These are phyloP conservation scores for Trichechus manatus DNA, from an alignment of 2,113 vertebrate genomes.

Conservation along the genomic window DNA sequence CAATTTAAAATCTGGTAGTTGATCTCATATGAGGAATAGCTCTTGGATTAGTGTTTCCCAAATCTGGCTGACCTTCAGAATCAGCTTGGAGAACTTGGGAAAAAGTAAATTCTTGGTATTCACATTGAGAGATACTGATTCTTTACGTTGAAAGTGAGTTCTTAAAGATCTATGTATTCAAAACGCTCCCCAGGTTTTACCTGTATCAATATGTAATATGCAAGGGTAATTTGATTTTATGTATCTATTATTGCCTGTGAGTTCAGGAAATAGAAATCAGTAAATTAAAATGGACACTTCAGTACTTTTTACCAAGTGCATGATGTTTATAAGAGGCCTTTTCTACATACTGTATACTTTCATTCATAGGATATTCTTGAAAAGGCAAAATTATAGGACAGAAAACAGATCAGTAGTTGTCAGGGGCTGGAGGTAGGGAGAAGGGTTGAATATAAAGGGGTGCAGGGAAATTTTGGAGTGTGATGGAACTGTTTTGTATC, in stretches of 20 bases:
- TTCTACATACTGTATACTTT: background rate
- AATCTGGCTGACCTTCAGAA: slow-evolving; percentile 19
- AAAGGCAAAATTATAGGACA: background rate
- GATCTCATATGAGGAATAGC: background rate
- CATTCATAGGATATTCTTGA: background rate
- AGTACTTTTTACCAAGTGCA: background rate
- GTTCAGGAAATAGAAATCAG: slow-evolving; percentile 46
- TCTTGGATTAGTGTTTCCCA: background rate
- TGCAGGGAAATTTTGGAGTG: too few relatives aligned
- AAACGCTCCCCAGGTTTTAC: background rate
- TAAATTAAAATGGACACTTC: background rate
- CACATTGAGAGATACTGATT: slow-evolving; percentile 8
- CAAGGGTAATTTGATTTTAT: slow-evolving; percentile 50
- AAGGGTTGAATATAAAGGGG: background rate
- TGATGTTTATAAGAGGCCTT: slow-evolving; percentile 7
- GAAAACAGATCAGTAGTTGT: background rate
- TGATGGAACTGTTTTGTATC: background rate
- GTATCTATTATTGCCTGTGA: slow-evolving; percentile 11
- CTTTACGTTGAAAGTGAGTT: background rate
- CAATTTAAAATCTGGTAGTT: background rate
- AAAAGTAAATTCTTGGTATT: slow-evolving; percentile 31
- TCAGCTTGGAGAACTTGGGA: slow-evolving; percentile 1
- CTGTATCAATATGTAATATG: slow-evolving; percentile 15
- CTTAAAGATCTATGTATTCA: slow-evolving; percentile 2
- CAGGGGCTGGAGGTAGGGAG: background rate